Conservation (phyloP, 2,888 invertebrate genomes). For the Lamellibrachia columna region DNA sequence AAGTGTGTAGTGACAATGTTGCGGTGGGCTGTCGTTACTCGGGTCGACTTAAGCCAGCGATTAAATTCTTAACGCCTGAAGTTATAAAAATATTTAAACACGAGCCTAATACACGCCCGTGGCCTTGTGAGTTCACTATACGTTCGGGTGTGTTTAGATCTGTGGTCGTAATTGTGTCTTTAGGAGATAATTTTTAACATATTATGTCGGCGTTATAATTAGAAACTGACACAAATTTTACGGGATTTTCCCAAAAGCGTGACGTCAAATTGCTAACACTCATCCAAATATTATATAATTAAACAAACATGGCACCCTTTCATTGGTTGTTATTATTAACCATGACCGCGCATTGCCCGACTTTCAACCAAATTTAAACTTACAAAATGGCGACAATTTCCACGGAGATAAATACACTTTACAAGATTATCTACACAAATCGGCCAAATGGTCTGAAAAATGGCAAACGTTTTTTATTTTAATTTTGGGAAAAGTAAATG, state of each 20-base stretch:
- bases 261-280: neutral
- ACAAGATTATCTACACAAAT: no score
- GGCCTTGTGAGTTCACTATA: neutral
- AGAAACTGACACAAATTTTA: neutral
- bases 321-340: neutral
- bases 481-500: no score
- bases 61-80: neutral
- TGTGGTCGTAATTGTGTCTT: neutral
- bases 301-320: neutral
- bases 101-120: neutral
- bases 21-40: neutral
- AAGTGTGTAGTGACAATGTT: neutral
- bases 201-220: neutral
- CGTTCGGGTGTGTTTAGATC: neutral
- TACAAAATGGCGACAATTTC: neutral
- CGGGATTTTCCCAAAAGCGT: neutral
- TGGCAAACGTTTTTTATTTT: no score
- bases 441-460: no score
- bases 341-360: neutral
- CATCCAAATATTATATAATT: neutral
- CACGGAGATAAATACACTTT: no score
- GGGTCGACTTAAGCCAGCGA: neutral
- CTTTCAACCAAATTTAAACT: neutral
- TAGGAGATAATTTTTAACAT: neutral
- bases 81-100: slow-evolving; percentile 11